phyloP scores from a whole-genome alignment of 2,888 invertebrate species.

The Drymonia ruficornis region DNA sequence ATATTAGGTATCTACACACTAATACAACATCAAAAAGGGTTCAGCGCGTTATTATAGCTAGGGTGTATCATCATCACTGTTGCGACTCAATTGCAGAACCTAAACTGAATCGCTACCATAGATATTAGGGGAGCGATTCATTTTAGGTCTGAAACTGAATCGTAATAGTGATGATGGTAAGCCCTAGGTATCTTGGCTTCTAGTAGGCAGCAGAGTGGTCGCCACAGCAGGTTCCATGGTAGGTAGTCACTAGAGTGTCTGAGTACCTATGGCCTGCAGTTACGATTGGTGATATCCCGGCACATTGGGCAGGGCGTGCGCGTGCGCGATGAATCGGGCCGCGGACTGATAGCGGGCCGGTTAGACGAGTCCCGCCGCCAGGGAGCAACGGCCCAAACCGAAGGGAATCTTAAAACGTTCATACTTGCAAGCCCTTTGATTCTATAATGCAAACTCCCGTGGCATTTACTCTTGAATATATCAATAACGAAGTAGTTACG shows the following conservation, averaged over 20 bases:
- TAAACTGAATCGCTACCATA: no score
- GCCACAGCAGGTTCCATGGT: slow-evolving; percentile 39
- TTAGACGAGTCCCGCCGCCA: slow-evolving; percentile 77
- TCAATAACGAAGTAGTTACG: background rate
- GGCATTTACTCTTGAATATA: slow-evolving; percentile 7
- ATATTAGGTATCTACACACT: background rate
- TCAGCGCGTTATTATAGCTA: no score
- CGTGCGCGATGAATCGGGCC: slow-evolving; percentile 78
- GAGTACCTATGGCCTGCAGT: slow-evolving; percentile 66
- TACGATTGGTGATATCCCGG: slow-evolving; percentile 74
- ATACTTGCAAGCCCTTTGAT: slow-evolving; percentile 73
- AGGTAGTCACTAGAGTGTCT: no score
- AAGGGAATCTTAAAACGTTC: slow-evolving; percentile 80
- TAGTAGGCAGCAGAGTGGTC: slow-evolving; percentile 10
- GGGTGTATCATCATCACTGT: no score
- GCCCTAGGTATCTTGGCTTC: background rate
- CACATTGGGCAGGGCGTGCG: slow-evolving; percentile 61
- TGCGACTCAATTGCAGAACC: no score
- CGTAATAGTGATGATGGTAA: no score
- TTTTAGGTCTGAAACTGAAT: no score
- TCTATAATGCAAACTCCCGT: slow-evolving; percentile 46
- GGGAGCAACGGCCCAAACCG: slow-evolving; percentile 83
- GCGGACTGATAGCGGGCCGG: slow-evolving; percentile 82
- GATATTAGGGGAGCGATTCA: no score
- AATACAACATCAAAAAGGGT: no score